Base-by-base conservation (phyloP, 2,113 vertebrate genomes). In the Paradisaea rubra region DNA sequence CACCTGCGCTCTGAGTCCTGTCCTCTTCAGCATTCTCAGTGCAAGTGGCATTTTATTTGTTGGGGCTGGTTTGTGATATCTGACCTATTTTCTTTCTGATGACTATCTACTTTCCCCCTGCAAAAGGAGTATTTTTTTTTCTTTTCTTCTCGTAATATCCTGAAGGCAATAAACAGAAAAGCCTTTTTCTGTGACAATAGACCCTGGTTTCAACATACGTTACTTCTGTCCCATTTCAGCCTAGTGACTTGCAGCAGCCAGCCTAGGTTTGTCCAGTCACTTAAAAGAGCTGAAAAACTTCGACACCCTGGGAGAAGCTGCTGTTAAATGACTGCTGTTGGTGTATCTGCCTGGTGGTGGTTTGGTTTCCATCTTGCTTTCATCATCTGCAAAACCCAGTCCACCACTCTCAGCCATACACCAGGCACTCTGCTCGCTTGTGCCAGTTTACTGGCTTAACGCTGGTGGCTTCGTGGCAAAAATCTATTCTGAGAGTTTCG, bases 401-500 rank as follows among this genome's bases (percentile, higher is more conserved):
- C 9, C 23, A 3, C 20, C 0, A 0, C 52, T 89, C 83, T 82
- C 63, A 95, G 66, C 45, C 14, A 0, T 41, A 22, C 7, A 4
- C 54, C 35, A 17, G 60, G 27, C 30, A 23, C 13, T 86, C 49
- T 39, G 28, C 44, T 92, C 27, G 5, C 30, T 83, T 27, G 44
- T 89, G 49, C 93, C 54, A 68, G n/a, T 70, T 81, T 69, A 24
- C 4, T 10, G 64, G 52, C 74, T 54, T 39, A 86, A 65, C 0
- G 1, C 31, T 69, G 81, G 69, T 57, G 64, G 74, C 65, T 86
- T 90, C 6, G 2, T 19, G 80, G 94, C 2, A 11, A 84, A 95
- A 96, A 91, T 81, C 85, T 98, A 95, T 97, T 97, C 96, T 90
- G 79, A 97, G 94, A 70, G 96, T 86, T 89, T 86, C 90, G 93